Evolutionary conservation across 2,888 invertebrate species (phyloP), one percentile per base, ranked within the genome.

Genomic region (Acrocyrtus sp.): DNA sequence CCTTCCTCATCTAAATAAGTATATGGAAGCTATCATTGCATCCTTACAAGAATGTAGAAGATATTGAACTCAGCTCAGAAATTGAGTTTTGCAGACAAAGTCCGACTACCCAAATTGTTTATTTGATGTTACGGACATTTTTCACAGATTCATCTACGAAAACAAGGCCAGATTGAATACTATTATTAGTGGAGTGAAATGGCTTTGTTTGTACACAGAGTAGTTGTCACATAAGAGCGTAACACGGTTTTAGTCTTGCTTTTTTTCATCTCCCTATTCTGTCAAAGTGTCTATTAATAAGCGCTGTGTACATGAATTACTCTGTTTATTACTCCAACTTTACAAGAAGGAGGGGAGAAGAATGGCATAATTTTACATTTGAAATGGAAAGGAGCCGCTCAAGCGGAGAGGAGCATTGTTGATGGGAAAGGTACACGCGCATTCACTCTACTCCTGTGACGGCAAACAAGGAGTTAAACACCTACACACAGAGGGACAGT

Each of bases 381-480:
- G 39, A 19, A 21, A 26, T 58, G 29, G 5, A 66, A 53, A 43
- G 58, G 53, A 53, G 57, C 66, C 68, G 60, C 58, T n/a, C 19
- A n/a, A n/a, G n/a, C 22, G 51, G 15, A 54, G 41, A 45, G 45
- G 21, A 39, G 34, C 29, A 60, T 15, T 27, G 21, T 58, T 58
- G 45, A 8, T 2, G 6, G 3, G 3, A 34, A 15, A 10, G 47
- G 24, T 34, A 57, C 50, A 57, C 19, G 27, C 21, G n/a, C 29
- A 66, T 57, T 60, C 60, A 27, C 45, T 56, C 29, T 34, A 43
- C 29, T 67, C n/a, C n/a, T n/a, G n/a, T n/a, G n/a, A n/a, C n/a
- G n/a, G n/a, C n/a, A n/a, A 45, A 67, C 67, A 67, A 58, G 45
- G 58, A 67, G 58, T 60, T 60, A 67, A 67, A 67, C 58, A 67